Percentiles rank a stretch among this genome's conserved stretches.
Conservation (phyloP, 2,888 invertebrate species). For the Cybosia mesomella region DNA sequence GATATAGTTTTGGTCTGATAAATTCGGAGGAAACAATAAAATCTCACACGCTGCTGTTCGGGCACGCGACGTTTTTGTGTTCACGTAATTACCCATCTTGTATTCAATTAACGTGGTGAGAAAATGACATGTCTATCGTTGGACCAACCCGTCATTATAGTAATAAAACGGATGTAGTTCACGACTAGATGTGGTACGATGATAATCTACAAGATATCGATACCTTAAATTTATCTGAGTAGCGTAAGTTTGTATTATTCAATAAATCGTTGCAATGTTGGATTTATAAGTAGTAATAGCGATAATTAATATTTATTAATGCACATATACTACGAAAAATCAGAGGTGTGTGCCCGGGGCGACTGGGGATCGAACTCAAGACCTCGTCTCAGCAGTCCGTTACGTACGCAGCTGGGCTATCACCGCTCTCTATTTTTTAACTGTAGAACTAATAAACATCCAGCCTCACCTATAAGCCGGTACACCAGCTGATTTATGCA, state of each 20-base stretch:
- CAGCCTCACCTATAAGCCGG: too few species aligned
- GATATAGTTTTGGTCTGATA: not conserved
- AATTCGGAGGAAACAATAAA: conserved; percentile 38
- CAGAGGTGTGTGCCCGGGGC: too few species aligned
- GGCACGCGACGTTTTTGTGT: conserved; percentile 56
- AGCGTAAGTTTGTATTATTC: not conserved
- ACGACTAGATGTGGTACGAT: conserved; percentile 63
- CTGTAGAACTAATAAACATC: too few species aligned
- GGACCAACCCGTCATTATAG: conserved; percentile 72
- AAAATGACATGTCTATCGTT: conserved; percentile 80
- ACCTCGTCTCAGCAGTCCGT: too few species aligned
- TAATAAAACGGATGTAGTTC: conserved; percentile 57
- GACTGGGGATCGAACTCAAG: too few species aligned
- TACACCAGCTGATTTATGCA: too few species aligned
- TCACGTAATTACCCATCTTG: conserved; percentile 68
- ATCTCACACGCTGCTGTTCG: conserved; percentile 44
- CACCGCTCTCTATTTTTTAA: too few species aligned
- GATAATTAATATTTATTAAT: too few species aligned
- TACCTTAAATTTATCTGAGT: not conserved
- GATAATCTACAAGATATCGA: conserved; percentile 16
- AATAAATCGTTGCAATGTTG: not conserved
- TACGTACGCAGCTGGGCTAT: too few species aligned
- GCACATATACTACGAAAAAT: too few species aligned
- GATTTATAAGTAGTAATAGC: not conserved
- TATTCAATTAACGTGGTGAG: conserved; percentile 81